Evolutionary conservation across 1,140 invertebrate species (phyloP), one percentile per base, ranked within the genome.

Genomic region (Aethina tumida): DNA sequence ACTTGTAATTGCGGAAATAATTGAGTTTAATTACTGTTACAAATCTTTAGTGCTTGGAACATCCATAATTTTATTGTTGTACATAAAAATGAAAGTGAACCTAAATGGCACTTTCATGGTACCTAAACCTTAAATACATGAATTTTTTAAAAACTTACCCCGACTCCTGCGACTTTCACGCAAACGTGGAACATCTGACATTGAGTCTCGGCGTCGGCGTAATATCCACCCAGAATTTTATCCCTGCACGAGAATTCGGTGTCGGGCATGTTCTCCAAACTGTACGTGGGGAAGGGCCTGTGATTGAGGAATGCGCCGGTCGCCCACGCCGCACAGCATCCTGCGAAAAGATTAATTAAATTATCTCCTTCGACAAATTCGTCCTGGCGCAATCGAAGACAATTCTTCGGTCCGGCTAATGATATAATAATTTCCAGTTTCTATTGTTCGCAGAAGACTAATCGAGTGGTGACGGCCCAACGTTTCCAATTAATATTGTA

Each of bases 101-200:
- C n/a, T n/a, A n/a, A n/a, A n/a, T n/a, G n/a, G n/a, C n/a, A n/a
- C n/a, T n/a, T n/a, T n/a, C n/a, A n/a, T n/a, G n/a, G n/a, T n/a
- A n/a, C n/a, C n/a, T n/a, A n/a, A n/a, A n/a, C n/a, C n/a, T n/a
- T n/a, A n/a, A n/a, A n/a, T n/a, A n/a, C n/a, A n/a, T n/a, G n/a
- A n/a, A n/a, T n/a, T n/a, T n/a, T n/a, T n/a, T 10, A 3, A 26
- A 15, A 41, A 67, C 68, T 73, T 65, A 77, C 73, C 45, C 77
- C 78, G 35, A 75, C 68, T 38, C 83, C 82, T 9, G 81, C 77
- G 15, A 87, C 81, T 55, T 81, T 80, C 14, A 87, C 84, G 58
- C 87, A 91, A 29, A 91, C 82, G 57, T 92, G 88, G 63, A 91
- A 92, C 68, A 91, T 84, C 64, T 92, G 88, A 64, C 89, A 93